Evolutionary conservation across 2,888 invertebrate species (phyloP).

Genomic region (Drosophila eohydei): DNA sequence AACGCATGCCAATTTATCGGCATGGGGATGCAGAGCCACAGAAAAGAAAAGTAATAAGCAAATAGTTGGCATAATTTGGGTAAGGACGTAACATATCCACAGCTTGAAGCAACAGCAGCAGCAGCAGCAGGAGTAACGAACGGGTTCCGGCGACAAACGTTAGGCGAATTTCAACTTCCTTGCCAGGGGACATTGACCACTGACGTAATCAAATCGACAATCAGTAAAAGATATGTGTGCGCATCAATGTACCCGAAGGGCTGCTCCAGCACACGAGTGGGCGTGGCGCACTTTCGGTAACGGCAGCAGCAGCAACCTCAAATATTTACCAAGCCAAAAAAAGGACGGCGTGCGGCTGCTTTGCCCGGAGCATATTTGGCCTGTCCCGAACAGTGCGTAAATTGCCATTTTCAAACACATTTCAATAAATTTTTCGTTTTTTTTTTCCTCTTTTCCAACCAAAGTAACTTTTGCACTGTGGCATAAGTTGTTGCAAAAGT

Average conservation of each 20-base stretch:
- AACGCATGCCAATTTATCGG: constrained; percentile 71
- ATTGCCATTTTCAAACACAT: constrained; percentile 78
- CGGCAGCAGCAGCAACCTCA: constrained; percentile 14
- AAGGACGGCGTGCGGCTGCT: constrained; percentile 47
- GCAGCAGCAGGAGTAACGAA: background rate
- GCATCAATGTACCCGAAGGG: constrained; percentile 67
- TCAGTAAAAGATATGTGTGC: constrained; percentile 72
- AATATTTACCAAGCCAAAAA: constrained; percentile 45
- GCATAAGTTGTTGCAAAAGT: constrained; percentile 37
- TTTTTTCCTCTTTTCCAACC: constrained; percentile 20
- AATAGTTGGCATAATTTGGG: constrained; percentile 78
- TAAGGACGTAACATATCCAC: constrained; percentile 17
- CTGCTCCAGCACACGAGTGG: constrained; percentile 23
- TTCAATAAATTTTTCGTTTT: constrained; percentile 60
- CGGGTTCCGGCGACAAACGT: constrained; percentile 20
- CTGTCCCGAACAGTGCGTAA: constrained; percentile 73
- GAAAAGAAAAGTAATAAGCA: constrained; percentile 71
- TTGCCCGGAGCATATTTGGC: constrained; percentile 71
- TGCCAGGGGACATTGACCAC: constrained; percentile 70
- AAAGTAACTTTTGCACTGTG: constrained; percentile 43
- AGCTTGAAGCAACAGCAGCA: constrained; percentile 9
- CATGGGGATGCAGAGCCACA: constrained; percentile 4
- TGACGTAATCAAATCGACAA: constrained; percentile 78
- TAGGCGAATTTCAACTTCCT: constrained; percentile 44
- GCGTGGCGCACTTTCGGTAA: constrained; percentile 5